Evolutionary conservation across 1,140 invertebrate species (phyloP).

Genomic region (Notospermus geniculatus): DNA sequence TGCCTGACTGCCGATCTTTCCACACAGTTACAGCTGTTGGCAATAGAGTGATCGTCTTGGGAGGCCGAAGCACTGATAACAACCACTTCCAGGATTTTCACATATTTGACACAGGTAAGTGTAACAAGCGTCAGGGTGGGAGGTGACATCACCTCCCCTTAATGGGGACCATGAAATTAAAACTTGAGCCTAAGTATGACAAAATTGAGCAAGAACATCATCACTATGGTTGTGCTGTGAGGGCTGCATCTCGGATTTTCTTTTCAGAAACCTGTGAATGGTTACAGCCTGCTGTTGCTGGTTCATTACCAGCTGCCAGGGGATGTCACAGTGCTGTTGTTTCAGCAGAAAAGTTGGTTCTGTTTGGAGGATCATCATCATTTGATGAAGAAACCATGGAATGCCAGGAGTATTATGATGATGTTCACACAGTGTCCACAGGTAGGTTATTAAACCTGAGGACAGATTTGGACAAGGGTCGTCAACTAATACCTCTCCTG

Average conservation of each 20-base stretch:
- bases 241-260: background rate
- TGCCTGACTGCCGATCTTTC: conserved; percentile 47
- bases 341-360: conserved; percentile 35
- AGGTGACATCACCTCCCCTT: background rate
- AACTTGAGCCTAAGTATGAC: too few relatives aligned
- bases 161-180: background rate
- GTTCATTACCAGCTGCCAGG: conserved; percentile 34
- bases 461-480: too few relatives aligned
- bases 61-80: conserved; percentile 40
- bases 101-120: conserved; percentile 46
- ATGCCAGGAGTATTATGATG: conserved; percentile 32
- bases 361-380: conserved; percentile 48
- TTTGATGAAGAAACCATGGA: conserved; percentile 46
- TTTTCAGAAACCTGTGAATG: conserved; percentile 42
- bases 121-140: background rate
- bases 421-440: conserved; percentile 9
- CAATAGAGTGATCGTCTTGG: conserved; percentile 39
- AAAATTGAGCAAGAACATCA: background rate
- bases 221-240: background rate
- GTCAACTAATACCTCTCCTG: too few relatives aligned
- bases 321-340: conserved; percentile 43
- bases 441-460: too few relatives aligned
- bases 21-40: conserved; percentile 42
- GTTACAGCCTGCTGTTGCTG: conserved; percentile 36
- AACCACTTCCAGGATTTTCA: conserved; percentile 46